Evolutionary conservation across 2,888 invertebrate genomes (phyloP).

Genomic region (Melieria picta): DNA sequence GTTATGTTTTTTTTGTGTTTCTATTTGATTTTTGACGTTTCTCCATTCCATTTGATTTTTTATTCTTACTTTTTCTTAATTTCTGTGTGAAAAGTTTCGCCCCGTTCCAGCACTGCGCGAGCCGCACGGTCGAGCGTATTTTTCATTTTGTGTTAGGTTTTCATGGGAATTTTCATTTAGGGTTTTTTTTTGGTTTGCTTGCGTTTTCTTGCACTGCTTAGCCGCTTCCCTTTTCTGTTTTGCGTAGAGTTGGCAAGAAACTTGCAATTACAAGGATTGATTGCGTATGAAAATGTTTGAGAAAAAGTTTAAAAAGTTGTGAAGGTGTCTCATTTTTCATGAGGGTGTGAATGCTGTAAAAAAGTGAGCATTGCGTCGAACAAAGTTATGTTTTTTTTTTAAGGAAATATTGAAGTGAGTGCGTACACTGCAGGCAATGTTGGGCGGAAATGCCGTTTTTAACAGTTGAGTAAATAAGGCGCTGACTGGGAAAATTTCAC

Average conservation of each 20-base stretch:
- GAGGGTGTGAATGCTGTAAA: constrained; percentile 29
- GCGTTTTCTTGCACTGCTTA: constrained; percentile 32
- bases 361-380: constrained; percentile 19
- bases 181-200: constrained; percentile 32
- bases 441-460: constrained; percentile 46
- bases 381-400: too few relatives aligned
- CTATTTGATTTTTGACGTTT: constrained; percentile 37
- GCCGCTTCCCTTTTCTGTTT: not conserved
- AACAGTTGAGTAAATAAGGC: constrained; percentile 63
- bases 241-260: constrained; percentile 46
- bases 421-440: too few relatives aligned
- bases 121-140: constrained; percentile 14
- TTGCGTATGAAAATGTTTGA: constrained; percentile 61
- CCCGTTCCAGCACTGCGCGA: too few relatives aligned
- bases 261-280: constrained; percentile 65
- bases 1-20: constrained; percentile 31
- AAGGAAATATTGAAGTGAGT: too few relatives aligned
- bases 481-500: constrained; percentile 29
- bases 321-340: constrained; percentile 63
- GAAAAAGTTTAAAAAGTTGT: constrained; percentile 42
- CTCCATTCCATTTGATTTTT: constrained; percentile 16
- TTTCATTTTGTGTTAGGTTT: constrained; percentile 59
- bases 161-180: constrained; percentile 52
- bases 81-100: not conserved
- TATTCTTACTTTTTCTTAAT: constrained; percentile 15